Evolutionary conservation across 2,797 vertebrate genomes (phyloP).

Genomic region (Pangasius mekongensis): DNA sequence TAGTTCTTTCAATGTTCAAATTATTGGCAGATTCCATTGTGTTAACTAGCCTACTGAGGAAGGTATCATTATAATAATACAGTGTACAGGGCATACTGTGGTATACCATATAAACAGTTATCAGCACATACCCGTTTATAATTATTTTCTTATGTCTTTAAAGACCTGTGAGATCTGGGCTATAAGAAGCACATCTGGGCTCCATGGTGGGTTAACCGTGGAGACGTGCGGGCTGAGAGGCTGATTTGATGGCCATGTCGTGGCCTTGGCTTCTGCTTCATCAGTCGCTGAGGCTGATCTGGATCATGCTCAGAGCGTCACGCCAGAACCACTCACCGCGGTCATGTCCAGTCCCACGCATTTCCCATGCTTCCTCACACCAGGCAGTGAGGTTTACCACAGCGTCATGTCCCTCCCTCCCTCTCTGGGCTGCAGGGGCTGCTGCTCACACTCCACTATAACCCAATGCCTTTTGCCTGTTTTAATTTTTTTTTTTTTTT

Average conservation of each 20-base stretch:
- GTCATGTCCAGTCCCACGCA: conserved; percentile 72
- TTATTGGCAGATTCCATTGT: too few relatives aligned
- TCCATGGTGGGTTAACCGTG: conserved; percentile 16
- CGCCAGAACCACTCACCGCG: conserved; percentile 63
- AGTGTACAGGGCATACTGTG: neutral
- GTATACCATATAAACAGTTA: neutral
- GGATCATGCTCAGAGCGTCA: conserved; percentile 65
- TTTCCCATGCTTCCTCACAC: conserved; percentile 81
- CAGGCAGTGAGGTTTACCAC: conserved; percentile 74
- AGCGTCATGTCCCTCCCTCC: conserved; percentile 55
- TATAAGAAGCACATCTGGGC: conserved; percentile 7
- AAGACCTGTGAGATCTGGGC: conserved; percentile 1
- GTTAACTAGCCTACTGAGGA: neutral
- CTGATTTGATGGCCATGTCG: conserved; percentile 38
- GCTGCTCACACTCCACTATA: conserved; percentile 37
- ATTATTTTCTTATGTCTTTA: conserved; percentile 22
- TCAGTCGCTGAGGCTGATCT: conserved; percentile 64
- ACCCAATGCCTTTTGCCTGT: conserved; percentile 25
- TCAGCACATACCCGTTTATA: conserved; percentile 2
- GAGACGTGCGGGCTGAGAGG: conserved; percentile 27
- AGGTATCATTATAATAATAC: neutral
- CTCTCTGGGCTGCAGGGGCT: conserved; percentile 53
- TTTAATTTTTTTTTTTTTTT: neutral
- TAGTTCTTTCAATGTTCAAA: neutral
- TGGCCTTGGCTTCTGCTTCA: conserved; percentile 49